Conservation (phyloP, 2,113 vertebrate species). For the Sturnira hondurensis region DNA sequence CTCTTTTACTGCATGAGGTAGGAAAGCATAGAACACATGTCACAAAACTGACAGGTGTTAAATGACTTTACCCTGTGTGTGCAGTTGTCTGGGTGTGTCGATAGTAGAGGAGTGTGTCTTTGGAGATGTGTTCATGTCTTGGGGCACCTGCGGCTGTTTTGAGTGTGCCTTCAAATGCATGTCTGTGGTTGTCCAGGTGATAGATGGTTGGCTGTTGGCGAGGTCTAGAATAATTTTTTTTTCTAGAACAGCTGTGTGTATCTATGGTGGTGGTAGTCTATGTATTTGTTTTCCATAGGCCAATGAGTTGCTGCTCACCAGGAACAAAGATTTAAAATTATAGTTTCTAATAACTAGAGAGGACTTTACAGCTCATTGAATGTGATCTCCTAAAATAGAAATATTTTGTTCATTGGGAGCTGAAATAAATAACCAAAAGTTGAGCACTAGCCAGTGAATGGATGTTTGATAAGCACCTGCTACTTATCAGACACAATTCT, state of each 20-base stretch:
- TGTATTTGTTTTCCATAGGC: not conserved
- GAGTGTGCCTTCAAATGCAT: not conserved
- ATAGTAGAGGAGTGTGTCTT: not conserved
- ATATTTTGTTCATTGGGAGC: not conserved
- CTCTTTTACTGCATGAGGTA: conserved; percentile 35
- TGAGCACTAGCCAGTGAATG: not conserved
- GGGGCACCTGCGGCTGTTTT: not conserved
- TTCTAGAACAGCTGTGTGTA: not conserved
- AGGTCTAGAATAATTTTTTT: not conserved
- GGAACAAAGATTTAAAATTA: conserved; percentile 16
- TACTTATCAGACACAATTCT: not conserved
- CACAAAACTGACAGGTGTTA: conserved; percentile 32
- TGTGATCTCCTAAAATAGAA: not conserved
- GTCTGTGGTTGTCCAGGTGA: not conserved
- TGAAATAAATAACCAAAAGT: not conserved
- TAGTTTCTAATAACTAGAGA: conserved; percentile 42
- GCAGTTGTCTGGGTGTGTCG: not conserved
- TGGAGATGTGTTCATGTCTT: not conserved
- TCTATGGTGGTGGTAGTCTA: not conserved
- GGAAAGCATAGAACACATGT: conserved; percentile 50
- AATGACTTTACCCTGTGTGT: not conserved
- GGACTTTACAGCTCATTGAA: conserved; percentile 29
- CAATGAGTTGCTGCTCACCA: not conserved
- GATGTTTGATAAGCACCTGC: not conserved
- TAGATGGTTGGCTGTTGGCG: accelerated